Percentiles rank a stretch among this genome's conserved stretches.
Conservation (phyloP, 2,113 vertebrate species). For the Ctenomys sociabilis region DNA sequence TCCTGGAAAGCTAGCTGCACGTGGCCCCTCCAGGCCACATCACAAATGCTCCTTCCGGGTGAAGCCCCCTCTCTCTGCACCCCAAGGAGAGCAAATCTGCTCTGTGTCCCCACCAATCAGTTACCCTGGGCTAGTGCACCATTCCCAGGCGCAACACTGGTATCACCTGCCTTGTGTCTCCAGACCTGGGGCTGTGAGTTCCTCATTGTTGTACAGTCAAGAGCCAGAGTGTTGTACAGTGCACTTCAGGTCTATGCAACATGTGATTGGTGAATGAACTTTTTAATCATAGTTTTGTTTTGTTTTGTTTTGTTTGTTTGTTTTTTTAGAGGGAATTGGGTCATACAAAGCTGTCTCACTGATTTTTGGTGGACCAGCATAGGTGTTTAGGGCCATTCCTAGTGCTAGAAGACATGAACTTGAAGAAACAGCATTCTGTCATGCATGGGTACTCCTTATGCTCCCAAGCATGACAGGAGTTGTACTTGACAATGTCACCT, state of each 20-base stretch:
- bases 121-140: background rate
- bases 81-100: background rate
- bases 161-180: background rate
- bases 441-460: background rate
- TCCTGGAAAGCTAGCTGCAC: background rate
- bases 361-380: background rate
- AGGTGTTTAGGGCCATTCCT: background rate
- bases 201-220: background rate
- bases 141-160: background rate
- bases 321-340: background rate
- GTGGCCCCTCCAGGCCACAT: background rate
- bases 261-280: background rate
- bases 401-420: conserved; percentile 1
- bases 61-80: background rate
- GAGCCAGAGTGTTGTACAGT: background rate
- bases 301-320: background rate
- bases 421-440: background rate
- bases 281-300: too few relatives aligned
- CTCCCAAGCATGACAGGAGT: background rate
- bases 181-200: background rate
- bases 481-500: background rate
- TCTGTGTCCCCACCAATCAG: background rate
- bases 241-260: conserved; percentile 1
- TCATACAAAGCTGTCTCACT: background rate
- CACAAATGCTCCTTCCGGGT: background rate